Conservation (phyloP, 2,113 vertebrate genomes). For the Prunella fulvescens region DNA sequence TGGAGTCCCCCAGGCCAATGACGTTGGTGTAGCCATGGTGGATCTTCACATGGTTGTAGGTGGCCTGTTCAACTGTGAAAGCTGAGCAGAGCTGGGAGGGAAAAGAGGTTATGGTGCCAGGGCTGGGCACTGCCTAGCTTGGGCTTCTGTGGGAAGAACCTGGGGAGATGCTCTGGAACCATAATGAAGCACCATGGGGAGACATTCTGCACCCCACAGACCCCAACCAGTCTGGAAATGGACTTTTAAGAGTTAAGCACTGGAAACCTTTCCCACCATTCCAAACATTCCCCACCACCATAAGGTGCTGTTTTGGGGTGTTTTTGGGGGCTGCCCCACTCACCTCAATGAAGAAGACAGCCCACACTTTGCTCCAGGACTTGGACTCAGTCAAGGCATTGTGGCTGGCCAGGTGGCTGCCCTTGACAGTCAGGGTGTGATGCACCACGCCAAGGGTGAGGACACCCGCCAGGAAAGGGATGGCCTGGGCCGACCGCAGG, state of each 20-base stretch:
- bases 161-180: neutral
- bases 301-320: neutral
- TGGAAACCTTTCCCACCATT: neutral
- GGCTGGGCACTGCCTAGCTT: neutral
- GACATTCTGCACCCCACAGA: neutral
- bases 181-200: neutral
- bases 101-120: neutral
- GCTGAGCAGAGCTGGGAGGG: slow-evolving; percentile 82
- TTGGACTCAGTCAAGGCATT: slow-evolving; percentile 81
- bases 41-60: slow-evolving; percentile 84
- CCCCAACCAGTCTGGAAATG: neutral
- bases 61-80: slow-evolving; percentile 77
- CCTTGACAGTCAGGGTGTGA: slow-evolving; percentile 83
- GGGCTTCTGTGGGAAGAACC: neutral
- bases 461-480: slow-evolving; percentile 74
- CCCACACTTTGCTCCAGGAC: slow-evolving; percentile 81
- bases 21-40: slow-evolving; percentile 92
- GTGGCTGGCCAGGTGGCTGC: slow-evolving; percentile 89
- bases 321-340: neutral
- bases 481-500: slow-evolving; percentile 69
- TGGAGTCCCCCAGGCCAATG: slow-evolving; percentile 90
- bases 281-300: neutral
- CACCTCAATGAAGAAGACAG: slow-evolving; percentile 93
- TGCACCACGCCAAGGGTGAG: slow-evolving; percentile 81
- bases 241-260: neutral